Conservation (phyloP, 2,113 vertebrate species). For the Galbula dea region DNA sequence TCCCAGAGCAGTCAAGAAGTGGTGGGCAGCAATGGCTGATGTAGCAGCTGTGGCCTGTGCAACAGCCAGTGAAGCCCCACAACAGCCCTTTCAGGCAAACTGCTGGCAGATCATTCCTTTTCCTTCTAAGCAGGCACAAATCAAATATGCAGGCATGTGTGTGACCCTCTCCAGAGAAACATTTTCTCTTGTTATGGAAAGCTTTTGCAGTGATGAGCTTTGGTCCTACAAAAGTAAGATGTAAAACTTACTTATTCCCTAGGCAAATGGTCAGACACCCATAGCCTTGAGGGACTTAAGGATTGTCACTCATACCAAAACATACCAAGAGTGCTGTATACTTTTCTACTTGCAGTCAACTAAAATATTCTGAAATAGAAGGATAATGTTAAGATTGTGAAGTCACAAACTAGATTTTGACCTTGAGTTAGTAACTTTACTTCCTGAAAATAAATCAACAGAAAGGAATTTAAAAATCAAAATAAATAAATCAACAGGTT, state of each 20-base stretch:
- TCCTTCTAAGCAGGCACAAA: background rate
- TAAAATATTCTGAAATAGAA: background rate
- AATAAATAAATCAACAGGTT: too few species aligned
- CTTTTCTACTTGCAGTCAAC: background rate
- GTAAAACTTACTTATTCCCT: background rate
- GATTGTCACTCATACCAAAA: background rate
- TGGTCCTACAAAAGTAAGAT: background rate
- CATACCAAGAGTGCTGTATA: background rate
- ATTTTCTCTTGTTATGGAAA: background rate
- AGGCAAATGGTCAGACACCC: background rate
- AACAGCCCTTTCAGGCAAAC: background rate
- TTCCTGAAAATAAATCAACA: background rate
- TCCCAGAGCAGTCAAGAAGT: background rate
- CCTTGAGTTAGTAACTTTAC: background rate
- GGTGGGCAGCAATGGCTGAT: background rate
- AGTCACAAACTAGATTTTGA: background rate
- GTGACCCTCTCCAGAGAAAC: background rate
- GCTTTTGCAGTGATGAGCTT: background rate
- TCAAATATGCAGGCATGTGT: fast-evolving
- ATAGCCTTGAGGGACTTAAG: background rate
- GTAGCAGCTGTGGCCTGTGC: background rate
- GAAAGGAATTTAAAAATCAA: too few species aligned
- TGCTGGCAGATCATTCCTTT: background rate
- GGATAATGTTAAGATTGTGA: background rate
- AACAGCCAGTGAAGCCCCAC: background rate